Evolutionary conservation across 2,888 invertebrate species (phyloP).

Genomic region (Scaptomyza parva): DNA sequence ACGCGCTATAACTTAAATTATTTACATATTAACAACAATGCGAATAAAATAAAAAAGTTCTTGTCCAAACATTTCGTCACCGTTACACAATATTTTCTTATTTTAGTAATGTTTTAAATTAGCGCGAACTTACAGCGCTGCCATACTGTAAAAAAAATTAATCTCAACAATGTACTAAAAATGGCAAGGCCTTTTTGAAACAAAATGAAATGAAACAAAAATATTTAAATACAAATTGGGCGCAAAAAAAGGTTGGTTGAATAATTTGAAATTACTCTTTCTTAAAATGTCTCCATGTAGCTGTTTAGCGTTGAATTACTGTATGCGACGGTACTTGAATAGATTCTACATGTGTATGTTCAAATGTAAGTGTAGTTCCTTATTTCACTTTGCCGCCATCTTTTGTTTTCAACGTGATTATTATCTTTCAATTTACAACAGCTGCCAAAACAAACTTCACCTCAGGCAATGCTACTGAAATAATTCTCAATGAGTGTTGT

Average conservation of each 20-base stretch:
- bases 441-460: conserved; percentile 67
- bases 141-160: conserved; percentile 10
- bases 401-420: conserved; percentile 54
- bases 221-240: conserved; percentile 1
- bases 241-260: neutral
- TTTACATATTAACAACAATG: no score
- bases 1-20: neutral
- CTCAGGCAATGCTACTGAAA: conserved; percentile 49
- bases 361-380: conserved; percentile 28
- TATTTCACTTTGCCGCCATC: conserved; percentile 21
- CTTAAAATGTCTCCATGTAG: neutral
- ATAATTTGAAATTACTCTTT: neutral
- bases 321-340: neutral
- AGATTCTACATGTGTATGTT: neutral
- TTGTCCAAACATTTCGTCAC: no score
- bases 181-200: neutral
- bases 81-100: no score
- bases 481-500: conserved; percentile 38
- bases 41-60: neutral
- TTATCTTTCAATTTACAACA: conserved; percentile 75
- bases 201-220: neutral
- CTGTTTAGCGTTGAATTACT: neutral
- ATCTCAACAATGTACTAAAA: conserved; percentile 15
- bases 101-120: neutral
- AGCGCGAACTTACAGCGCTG: conserved; percentile 3